Evolutionary conservation across 2,888 invertebrate genomes (phyloP).

Genomic region (Scotopteryx bipunctaria): DNA sequence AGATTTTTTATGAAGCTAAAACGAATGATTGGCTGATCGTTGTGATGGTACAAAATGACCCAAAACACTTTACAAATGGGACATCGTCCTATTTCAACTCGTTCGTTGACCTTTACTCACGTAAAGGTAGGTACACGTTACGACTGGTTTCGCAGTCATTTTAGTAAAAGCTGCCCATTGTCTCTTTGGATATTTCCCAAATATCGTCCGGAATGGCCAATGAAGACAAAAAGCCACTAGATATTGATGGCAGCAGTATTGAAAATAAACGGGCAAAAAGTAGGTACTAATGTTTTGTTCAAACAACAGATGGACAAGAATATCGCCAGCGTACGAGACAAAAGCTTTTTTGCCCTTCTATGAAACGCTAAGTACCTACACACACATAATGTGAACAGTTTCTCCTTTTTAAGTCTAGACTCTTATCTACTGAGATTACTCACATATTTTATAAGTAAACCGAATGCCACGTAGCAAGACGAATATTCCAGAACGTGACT

Average conservation of each 20-base stretch:
- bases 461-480: slow-evolving; percentile 36
- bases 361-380: neutral
- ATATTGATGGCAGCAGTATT: slow-evolving; percentile 53
- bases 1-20: no score
- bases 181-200: slow-evolving; percentile 64
- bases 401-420: slow-evolving; percentile 11
- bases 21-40: neutral
- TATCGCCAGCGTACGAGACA: neutral
- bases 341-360: neutral
- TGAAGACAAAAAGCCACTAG: slow-evolving; percentile 61
- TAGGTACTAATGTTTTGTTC: slow-evolving; percentile 33
- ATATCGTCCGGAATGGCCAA: slow-evolving; percentile 52
- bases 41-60: no score
- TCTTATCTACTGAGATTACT: slow-evolving; percentile 25
- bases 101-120: slow-evolving; percentile 28
- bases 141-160: slow-evolving; percentile 53
- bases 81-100: slow-evolving; percentile 29
- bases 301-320: slow-evolving; percentile 31
- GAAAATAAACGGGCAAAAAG: slow-evolving; percentile 48
- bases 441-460: slow-evolving; percentile 31
- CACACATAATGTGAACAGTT: neutral
- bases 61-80: slow-evolving; percentile 14
- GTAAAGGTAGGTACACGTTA: slow-evolving; percentile 35
- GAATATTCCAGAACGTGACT: slow-evolving; percentile 54
- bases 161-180: slow-evolving; percentile 69